A percentile compares a stretch with the other conserved stretches of the same genome.
phyloP scores from a whole-genome alignment of 2,888 invertebrate genomes.

The Lycophotia porphyrea region DNA sequence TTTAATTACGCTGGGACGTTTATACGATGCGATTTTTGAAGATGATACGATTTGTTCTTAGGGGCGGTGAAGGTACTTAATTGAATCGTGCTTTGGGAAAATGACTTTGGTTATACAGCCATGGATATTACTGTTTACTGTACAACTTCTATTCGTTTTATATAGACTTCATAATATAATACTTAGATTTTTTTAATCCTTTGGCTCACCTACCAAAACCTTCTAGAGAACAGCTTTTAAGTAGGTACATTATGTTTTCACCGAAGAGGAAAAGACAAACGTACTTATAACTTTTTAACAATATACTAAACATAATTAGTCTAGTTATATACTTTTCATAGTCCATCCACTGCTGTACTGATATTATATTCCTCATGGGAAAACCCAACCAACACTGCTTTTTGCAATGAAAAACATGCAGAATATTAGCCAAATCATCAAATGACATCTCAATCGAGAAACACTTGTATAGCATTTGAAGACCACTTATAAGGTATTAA shows the following conservation, averaged over 20 bases:
- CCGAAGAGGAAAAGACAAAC: background rate
- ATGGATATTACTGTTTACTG: background rate
- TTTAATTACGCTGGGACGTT: conserved; percentile 81
- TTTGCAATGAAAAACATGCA: conserved; percentile 1
- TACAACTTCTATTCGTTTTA: background rate
- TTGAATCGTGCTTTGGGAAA: conserved; percentile 19
- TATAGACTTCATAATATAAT: no score
- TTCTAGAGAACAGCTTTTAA: background rate
- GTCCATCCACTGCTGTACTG: no score
- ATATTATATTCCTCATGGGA: background rate
- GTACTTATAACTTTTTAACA: background rate
- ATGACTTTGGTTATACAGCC: background rate
- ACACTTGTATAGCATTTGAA: conserved; percentile 18
- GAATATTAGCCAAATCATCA: background rate
- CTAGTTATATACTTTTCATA: no score
- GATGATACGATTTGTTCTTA: conserved; percentile 24
- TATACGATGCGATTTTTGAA: conserved; percentile 74
- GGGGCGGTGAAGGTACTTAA: background rate
- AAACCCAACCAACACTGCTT: background rate
- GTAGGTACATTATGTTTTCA: background rate
- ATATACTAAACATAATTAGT: no score
- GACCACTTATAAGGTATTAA: conserved; percentile 12
- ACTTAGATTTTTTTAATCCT: background rate
- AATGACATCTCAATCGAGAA: conserved; percentile 32
- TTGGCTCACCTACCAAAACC: background rate